Percentiles rank a stretch among this genome's conserved stretches.
phyloP scores from a whole-genome alignment of 2,113 vertebrate genomes.

The Alectura lathami region DNA sequence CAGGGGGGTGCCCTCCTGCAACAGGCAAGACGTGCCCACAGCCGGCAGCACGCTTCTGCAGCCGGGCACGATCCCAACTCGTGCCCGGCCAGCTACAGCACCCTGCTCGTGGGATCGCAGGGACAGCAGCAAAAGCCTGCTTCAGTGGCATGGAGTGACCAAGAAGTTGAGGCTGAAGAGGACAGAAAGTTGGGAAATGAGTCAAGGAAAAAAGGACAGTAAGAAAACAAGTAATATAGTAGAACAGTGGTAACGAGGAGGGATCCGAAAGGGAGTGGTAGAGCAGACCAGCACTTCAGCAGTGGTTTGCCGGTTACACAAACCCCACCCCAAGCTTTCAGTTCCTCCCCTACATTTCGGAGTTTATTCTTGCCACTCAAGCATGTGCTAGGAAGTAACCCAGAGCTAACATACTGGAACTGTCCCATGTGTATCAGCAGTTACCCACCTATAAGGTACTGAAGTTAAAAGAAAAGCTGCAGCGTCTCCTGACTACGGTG shows the following conservation, averaged over 20 bases:
- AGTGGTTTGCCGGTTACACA: neutral
- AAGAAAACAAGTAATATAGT: neutral
- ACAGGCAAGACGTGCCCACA: neutral
- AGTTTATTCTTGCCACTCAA: neutral
- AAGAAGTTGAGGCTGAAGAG: neutral
- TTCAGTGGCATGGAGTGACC: neutral
- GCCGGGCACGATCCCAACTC: rapidly evolving
- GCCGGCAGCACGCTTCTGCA: neutral
- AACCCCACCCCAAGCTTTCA: slow-evolving; percentile 17
- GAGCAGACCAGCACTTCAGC: neutral
- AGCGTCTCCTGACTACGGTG: rapidly evolving
- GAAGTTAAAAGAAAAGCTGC: neutral
- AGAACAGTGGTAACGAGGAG: neutral
- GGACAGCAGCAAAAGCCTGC: neutral
- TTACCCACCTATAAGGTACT: neutral
- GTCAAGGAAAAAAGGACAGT: neutral
- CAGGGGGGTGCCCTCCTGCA: too few relatives aligned
- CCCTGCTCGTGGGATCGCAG: neutral
- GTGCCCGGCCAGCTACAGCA: neutral
- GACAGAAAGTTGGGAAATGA: neutral
- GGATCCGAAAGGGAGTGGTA: neutral
- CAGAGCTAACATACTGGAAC: neutral
- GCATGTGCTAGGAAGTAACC: neutral
- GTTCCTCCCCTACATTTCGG: slow-evolving; percentile 22
- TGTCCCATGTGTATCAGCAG: neutral